These are phyloP conservation scores for Pelusios castaneus DNA, from an alignment of 2,113 vertebrate genomes.

Conservation along the genomic window DNA sequence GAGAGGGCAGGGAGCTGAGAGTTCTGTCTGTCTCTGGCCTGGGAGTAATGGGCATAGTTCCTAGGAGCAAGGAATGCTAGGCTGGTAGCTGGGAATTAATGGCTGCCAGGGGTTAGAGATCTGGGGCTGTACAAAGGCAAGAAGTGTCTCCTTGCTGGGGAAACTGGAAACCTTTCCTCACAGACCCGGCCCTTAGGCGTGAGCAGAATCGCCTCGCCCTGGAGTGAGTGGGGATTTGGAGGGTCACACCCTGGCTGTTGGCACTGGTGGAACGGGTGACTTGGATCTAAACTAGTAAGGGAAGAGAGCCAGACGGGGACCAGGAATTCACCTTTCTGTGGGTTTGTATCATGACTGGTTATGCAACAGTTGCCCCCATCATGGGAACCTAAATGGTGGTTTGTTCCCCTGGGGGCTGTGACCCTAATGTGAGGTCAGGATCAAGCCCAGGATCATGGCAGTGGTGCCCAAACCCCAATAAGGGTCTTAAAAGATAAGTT, in stretches of 20 bases:
- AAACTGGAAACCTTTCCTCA: not conserved
- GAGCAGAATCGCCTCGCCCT: no score
- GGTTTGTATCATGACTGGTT: not conserved
- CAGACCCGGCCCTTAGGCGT: not conserved
- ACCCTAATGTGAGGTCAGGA: not conserved
- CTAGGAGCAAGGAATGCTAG: not conserved
- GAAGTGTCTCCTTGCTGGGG: not conserved
- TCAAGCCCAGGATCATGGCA: not conserved
- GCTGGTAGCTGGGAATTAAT: not conserved
- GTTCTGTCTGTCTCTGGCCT: not conserved
- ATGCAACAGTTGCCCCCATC: not conserved
- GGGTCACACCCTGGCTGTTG: not conserved
- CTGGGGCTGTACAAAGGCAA: not conserved
- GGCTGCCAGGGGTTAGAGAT: not conserved
- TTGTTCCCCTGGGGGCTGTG: not conserved
- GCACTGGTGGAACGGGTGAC: not conserved
- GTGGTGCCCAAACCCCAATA: not conserved
- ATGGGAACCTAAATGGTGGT: accelerated
- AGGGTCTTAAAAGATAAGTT: not conserved
- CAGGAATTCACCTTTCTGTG: not conserved
- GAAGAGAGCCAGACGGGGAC: not conserved
- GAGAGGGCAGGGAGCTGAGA: no score
- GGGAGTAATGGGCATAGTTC: not conserved
- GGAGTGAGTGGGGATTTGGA: not conserved
- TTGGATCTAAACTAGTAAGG: not conserved